phyloP scores from a whole-genome alignment of 2,113 vertebrate genomes.

The Brachypteracias leptosomus region DNA sequence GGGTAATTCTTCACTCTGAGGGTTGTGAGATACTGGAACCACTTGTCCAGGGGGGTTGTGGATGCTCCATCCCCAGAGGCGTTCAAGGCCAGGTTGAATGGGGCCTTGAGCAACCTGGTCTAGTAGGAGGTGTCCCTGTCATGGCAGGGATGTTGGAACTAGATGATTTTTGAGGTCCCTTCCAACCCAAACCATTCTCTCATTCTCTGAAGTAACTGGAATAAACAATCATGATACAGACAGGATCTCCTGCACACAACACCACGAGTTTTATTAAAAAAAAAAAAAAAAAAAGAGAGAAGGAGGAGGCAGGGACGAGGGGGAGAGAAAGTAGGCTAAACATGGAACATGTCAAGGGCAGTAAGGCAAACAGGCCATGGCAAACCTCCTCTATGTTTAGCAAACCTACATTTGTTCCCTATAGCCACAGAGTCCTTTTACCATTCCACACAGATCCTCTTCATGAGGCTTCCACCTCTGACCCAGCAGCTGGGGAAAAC shows the following conservation, averaged over 20 bases:
- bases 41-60: too few species aligned
- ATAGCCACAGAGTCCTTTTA: background rate
- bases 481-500: background rate
- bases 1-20: too few species aligned
- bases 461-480: background rate
- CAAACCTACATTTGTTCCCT: background rate
- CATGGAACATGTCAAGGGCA: background rate
- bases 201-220: background rate
- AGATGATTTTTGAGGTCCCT: too few species aligned
- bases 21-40: too few species aligned
- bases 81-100: too few species aligned
- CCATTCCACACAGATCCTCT: background rate
- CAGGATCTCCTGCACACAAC: background rate
- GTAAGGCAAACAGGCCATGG: background rate
- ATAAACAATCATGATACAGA: background rate
- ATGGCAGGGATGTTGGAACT: too few species aligned
- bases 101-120: too few species aligned
- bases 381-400: background rate
- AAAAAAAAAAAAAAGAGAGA: accelerated
- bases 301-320: accelerated
- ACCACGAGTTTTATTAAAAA: background rate
- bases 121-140: too few species aligned
- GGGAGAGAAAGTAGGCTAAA: background rate
- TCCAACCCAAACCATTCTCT: too few species aligned
- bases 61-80: too few species aligned